Conservation (phyloP, 2,113 vertebrate species). For the Theristicus caerulescens region DNA sequence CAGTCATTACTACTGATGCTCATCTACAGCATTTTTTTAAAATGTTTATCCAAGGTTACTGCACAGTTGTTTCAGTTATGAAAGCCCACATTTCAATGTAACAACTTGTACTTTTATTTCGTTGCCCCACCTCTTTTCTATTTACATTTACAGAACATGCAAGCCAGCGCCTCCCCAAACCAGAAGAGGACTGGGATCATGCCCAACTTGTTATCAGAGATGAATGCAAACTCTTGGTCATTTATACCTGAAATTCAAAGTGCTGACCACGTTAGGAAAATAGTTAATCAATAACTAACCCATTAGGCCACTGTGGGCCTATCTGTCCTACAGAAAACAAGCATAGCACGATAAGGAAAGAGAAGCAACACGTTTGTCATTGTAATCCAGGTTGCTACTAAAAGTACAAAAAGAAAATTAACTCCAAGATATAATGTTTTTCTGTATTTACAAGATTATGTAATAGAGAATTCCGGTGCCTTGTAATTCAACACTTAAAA, state of each 20-base stretch:
- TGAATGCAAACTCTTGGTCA: neutral
- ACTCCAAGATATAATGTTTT: neutral
- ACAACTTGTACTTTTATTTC: neutral
- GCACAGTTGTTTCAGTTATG: neutral
- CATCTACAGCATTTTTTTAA: neutral
- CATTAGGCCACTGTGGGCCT: neutral
- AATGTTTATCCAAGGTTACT: neutral
- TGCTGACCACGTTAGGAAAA: neutral
- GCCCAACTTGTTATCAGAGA: neutral
- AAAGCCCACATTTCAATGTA: neutral
- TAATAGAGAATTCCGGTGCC: neutral
- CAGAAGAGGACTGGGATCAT: neutral
- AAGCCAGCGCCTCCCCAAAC: neutral
- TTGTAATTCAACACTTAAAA: neutral
- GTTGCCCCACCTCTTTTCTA: neutral
- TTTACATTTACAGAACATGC: neutral
- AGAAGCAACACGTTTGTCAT: neutral
- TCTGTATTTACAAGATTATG: neutral
- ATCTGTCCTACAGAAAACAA: neutral
- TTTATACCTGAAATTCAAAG: neutral
- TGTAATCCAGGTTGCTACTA: neutral
- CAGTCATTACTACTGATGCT: neutral
- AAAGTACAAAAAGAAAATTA: neutral
- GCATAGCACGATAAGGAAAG: neutral
- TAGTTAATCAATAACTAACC: conserved; percentile 30